Conservation (phyloP, 2,888 invertebrate species). For the Coelogynopora nodosa region DNA sequence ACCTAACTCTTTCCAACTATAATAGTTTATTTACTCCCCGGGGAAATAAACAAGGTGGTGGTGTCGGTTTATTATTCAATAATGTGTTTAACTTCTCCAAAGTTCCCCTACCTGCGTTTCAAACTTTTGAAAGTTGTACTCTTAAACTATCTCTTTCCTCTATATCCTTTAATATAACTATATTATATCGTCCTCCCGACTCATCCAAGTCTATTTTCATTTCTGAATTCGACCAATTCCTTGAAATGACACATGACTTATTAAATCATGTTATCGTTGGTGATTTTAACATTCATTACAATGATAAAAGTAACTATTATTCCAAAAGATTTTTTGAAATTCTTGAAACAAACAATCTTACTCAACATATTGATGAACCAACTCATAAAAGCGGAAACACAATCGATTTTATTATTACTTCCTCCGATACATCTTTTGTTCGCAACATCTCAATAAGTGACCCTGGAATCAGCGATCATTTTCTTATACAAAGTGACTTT, state of each 20-base stretch:
- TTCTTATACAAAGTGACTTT: slow-evolving; percentile 31
- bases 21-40: slow-evolving; percentile 19
- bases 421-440: slow-evolving; percentile 31
- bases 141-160: slow-evolving; percentile 28
- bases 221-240: slow-evolving; percentile 29
- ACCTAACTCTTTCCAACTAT: slow-evolving; percentile 31
- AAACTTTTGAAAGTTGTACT: slow-evolving; percentile 31
- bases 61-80: slow-evolving; percentile 24
- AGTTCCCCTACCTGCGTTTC: slow-evolving; percentile 19
- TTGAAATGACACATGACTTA: slow-evolving; percentile 31
- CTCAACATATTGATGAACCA: slow-evolving; percentile 31
- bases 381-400: slow-evolving; percentile 31
- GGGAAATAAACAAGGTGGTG: slow-evolving; percentile 28
- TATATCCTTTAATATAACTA: slow-evolving; percentile 31
- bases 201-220: slow-evolving; percentile 31
- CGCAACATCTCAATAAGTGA: slow-evolving; percentile 25
- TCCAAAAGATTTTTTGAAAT: slow-evolving; percentile 31
- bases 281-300: slow-evolving; percentile 35
- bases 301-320: slow-evolving; percentile 23
- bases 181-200: slow-evolving; percentile 25
- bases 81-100: slow-evolving; percentile 31
- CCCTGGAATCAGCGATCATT: slow-evolving; percentile 29
- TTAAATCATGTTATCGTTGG: slow-evolving; percentile 31
- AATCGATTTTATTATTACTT: slow-evolving; percentile 28
- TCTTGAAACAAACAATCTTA: slow-evolving; percentile 31